Evolutionary conservation across 2,113 vertebrate genomes (phyloP), one percentile per base, ranked within the genome.

Genomic region (Burhinus oedicnemus): DNA sequence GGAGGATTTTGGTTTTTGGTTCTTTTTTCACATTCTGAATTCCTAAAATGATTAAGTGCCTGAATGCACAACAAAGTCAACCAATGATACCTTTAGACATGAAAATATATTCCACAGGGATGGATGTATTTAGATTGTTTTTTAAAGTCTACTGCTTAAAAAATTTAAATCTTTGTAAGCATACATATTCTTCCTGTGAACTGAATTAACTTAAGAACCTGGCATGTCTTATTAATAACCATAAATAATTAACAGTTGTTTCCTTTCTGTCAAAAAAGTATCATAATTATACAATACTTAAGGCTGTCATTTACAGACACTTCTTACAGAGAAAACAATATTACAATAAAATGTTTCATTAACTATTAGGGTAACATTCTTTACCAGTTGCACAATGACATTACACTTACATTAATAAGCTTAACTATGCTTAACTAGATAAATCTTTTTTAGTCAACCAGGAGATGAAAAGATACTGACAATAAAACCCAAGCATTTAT

Each of bases 161-260:
- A 79, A 44, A 80, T 6, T 8, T 27, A 44, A 44, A 66, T 42
- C 64, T 71, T 47, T 60, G 36, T 38, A 66, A 68, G 90, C 69
- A 34, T 22, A 49, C 22, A 11, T n/a, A 55, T 82, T 94, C 66
- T 72, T 55, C 75, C 88, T 62, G 47, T 9, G 64, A 94, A 68
- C 29, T 22, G 32, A 87, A 87, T 72, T 84, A 80, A 75, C 47
- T 91, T 22, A 30, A 80, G 74, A 81, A 88, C 78, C 70, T 29
- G 62, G 47, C 42, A 70, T 45, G 44, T 86, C 90, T 90, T 70
- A 58, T 83, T 87, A 92, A 95, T 75, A 93, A 57, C 65, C 83
- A 78, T 8, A 83, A 96, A 83, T 92, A 92, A 95, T 90, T 78
- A 96, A 74, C 70, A 86, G 68, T 55, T 94, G 61, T 81, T 92